These are phyloP conservation scores for Trachurus trachurus DNA, from an alignment of 2,797 vertebrate species.

Conservation along the genomic window DNA sequence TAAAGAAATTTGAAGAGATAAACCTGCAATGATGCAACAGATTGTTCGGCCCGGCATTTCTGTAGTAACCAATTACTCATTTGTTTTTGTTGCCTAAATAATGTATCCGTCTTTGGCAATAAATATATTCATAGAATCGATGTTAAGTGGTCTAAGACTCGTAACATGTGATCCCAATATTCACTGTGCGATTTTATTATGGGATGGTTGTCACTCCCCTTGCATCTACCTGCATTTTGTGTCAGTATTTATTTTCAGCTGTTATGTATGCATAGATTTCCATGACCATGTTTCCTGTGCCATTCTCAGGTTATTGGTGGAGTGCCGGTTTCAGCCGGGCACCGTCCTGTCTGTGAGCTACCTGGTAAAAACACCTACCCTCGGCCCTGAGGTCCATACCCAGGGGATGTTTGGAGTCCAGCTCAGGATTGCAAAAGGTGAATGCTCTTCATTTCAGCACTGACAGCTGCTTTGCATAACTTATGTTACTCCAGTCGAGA, in stretches of 20 bases:
- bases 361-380: constrained; percentile 83
- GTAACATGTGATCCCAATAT: background rate
- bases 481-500: background rate
- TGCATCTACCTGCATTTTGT: background rate
- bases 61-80: background rate
- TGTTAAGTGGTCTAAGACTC: too few species aligned
- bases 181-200: background rate
- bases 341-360: constrained; percentile 78
- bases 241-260: background rate
- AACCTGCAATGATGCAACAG: too few species aligned
- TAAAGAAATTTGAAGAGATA: background rate
- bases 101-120: background rate
- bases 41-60: background rate
- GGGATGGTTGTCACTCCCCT: background rate
- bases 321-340: constrained; percentile 82
- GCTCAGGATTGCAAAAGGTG: constrained; percentile 86
- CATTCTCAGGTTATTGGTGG: constrained; percentile 82
- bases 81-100: background rate
- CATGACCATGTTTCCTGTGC: background rate
- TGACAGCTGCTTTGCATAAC: background rate
- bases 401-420: constrained; percentile 86
- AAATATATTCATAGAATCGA: background rate
- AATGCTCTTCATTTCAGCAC: background rate
- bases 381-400: constrained; percentile 79
- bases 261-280: background rate